These are phyloP conservation scores for Macrophya annulata DNA, from an alignment of 2,888 invertebrate species.

Conservation along the genomic window DNA sequence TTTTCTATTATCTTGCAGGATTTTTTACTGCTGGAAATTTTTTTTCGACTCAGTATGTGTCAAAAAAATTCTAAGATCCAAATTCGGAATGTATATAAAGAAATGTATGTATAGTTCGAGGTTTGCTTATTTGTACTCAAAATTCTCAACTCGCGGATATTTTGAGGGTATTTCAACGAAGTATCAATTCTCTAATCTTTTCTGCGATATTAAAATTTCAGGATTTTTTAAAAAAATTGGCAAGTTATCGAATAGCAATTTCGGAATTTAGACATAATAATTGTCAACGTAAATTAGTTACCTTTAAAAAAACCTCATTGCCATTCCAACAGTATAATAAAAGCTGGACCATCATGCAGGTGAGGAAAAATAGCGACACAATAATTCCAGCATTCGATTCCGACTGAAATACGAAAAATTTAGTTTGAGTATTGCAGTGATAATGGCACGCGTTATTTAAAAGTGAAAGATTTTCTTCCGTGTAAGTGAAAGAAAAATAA, in stretches of 20 bases:
- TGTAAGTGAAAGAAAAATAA: too few relatives aligned
- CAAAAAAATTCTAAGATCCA: background rate
- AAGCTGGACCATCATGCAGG: background rate
- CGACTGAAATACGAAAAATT: background rate
- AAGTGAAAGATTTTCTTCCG: too few relatives aligned
- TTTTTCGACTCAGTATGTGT: background rate
- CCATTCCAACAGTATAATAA: slow-evolving; percentile 29
- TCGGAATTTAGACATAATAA: too few relatives aligned
- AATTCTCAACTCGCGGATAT: background rate
- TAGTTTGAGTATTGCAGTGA: background rate
- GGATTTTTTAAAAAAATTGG: too few relatives aligned
- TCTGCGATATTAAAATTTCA: too few relatives aligned
- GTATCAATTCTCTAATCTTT: background rate
- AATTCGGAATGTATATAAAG: background rate
- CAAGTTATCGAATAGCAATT: too few relatives aligned
- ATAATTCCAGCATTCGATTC: background rate
- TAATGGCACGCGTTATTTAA: too few relatives aligned
- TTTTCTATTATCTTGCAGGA: too few relatives aligned
- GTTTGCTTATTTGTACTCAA: background rate
- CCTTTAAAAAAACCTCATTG: slow-evolving; percentile 20
- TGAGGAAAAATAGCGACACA: background rate
- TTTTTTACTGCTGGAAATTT: too few relatives aligned
- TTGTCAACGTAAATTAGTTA: background rate
- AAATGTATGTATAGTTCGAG: background rate
- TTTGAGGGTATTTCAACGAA: background rate